Percentiles rank a stretch among this genome's conserved stretches.
phyloP scores from a whole-genome alignment of 2,888 invertebrate genomes.

The Trissolcus japonicus region DNA sequence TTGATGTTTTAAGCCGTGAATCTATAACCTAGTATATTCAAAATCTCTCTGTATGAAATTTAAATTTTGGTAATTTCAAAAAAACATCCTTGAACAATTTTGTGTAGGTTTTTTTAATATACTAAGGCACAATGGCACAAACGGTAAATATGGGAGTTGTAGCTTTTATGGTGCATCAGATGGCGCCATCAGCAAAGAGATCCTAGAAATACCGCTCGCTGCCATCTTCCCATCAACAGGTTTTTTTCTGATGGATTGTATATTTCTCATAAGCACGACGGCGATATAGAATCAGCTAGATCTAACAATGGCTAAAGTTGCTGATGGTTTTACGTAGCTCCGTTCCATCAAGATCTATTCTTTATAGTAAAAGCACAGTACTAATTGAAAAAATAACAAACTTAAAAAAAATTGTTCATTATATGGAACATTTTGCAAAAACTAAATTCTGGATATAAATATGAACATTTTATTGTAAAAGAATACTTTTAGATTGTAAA shows the following conservation, averaged over 20 bases:
- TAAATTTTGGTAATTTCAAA: background rate
- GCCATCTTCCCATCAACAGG: slow-evolving; percentile 10
- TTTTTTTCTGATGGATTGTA: slow-evolving; percentile 26
- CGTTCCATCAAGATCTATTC: background rate
- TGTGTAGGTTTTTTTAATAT: background rate
- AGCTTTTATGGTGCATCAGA: slow-evolving; percentile 15
- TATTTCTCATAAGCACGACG: slow-evolving; percentile 20
- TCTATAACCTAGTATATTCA: slow-evolving; percentile 1
- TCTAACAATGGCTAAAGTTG: slow-evolving; percentile 33
- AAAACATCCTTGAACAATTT: background rate
- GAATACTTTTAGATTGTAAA: background rate
- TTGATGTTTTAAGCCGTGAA: background rate
- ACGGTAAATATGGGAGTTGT: background rate
- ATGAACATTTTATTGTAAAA: too few species aligned
- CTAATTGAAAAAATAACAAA: background rate
- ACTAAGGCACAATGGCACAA: background rate
- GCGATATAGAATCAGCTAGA: slow-evolving; percentile 11
- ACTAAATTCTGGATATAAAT: background rate
- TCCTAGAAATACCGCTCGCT: slow-evolving; percentile 19
- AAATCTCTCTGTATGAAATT: background rate
- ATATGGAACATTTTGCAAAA: background rate
- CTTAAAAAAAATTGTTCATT: background rate
- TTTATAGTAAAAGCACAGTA: background rate
- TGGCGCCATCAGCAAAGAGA: slow-evolving; percentile 33
- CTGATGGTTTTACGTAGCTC: slow-evolving; percentile 1